Evolutionary conservation across 1,140 invertebrate species (phyloP).

Genomic region (Drosophila watanabei): DNA sequence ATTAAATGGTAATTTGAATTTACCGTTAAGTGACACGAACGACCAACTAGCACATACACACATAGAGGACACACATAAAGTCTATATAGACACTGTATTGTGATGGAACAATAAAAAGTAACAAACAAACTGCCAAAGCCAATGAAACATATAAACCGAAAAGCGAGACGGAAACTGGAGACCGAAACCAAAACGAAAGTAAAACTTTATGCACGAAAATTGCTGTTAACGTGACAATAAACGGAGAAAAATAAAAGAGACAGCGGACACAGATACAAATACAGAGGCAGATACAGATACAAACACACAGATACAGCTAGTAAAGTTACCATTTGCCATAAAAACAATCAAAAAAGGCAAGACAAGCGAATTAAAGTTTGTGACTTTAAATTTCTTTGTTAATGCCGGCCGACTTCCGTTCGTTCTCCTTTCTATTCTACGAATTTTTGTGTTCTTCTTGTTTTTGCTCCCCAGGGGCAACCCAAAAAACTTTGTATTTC

Average conservation of each 20-base stretch:
- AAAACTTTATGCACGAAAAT: conserved; percentile 79
- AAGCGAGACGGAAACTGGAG: conserved; percentile 58
- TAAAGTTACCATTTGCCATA: conserved; percentile 25
- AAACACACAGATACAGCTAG: conserved; percentile 13
- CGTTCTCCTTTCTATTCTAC: conserved; percentile 29
- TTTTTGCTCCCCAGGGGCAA: conserved; percentile 20
- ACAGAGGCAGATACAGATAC: conserved; percentile 9
- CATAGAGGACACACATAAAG: conserved; percentile 6
- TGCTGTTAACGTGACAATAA: conserved; percentile 82
- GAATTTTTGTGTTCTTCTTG: neutral
- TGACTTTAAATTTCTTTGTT: conserved; percentile 77
- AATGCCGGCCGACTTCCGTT: conserved; percentile 45
- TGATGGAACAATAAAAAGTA: conserved; percentile 62
- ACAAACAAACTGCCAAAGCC: conserved; percentile 62
- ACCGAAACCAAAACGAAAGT: conserved; percentile 51
- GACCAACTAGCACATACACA: conserved; percentile 30
- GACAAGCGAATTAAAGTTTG: conserved; percentile 70
- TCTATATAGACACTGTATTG: conserved; percentile 23
- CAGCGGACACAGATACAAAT: conserved; percentile 16
- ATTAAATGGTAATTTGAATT: conserved; percentile 85
- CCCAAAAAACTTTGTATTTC: conserved; percentile 54
- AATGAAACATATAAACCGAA: conserved; percentile 59
- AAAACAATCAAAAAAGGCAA: conserved; percentile 64
- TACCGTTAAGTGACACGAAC: conserved; percentile 83
- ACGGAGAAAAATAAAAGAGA: conserved; percentile 56